Evolutionary conservation across 2,113 vertebrate species (phyloP).

Genomic region (Myotis brandtii): DNA sequence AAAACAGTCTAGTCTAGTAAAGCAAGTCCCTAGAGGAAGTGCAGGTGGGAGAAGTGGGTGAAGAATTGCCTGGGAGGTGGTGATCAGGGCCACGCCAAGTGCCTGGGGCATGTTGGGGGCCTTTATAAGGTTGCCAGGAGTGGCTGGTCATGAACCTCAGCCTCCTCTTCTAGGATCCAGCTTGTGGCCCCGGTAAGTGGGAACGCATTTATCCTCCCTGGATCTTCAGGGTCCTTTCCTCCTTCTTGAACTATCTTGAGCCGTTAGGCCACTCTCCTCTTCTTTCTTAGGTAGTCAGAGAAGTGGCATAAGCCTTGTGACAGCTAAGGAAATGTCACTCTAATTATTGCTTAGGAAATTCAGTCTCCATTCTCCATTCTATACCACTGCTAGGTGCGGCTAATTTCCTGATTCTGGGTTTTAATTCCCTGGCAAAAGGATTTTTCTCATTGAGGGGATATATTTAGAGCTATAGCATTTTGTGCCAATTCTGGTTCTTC

Average conservation of each 20-base stretch:
- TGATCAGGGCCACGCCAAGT: constrained; percentile 32
- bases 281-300: constrained; percentile 37
- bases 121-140: constrained; percentile 25
- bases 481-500: neutral
- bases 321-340: neutral
- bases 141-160: neutral
- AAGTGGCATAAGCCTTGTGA: neutral
- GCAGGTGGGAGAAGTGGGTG: constrained; percentile 69
- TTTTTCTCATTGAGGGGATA: neutral
- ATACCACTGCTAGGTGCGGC: neutral
- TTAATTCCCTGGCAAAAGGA: neutral
- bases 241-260: neutral
- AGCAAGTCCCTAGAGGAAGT: constrained; percentile 58
- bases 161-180: neutral
- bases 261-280: neutral
- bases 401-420: constrained; percentile 23
- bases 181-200: neutral
- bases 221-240: neutral
- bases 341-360: constrained; percentile 30
- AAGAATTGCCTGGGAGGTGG: constrained; percentile 52
- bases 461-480: neutral
- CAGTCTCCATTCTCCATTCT: neutral
- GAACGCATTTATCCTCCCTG: neutral
- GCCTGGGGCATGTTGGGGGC: neutral
- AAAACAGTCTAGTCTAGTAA: constrained; percentile 53